These are phyloP conservation scores for Lethenteron camtschaticum DNA, from an alignment of 2,113 vertebrate species.

Conservation along the genomic window DNA sequence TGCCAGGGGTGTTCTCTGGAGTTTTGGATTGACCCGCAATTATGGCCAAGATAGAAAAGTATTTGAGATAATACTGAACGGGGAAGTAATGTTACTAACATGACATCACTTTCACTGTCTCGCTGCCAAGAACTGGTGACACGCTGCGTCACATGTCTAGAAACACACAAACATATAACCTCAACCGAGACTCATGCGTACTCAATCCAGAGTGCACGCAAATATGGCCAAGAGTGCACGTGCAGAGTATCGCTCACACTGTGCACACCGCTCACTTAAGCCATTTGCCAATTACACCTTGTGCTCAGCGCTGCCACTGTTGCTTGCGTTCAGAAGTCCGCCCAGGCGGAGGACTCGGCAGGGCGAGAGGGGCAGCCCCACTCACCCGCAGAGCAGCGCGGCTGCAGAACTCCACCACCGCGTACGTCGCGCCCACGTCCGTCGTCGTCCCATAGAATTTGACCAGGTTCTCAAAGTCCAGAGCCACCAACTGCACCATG, in stretches of 20 bases:
- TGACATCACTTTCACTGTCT: too few species aligned
- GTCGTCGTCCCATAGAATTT: constrained; percentile 95
- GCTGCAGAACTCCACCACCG: constrained; percentile 72
- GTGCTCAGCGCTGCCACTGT: too few species aligned
- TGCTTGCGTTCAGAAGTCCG: not conserved
- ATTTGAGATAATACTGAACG: too few species aligned
- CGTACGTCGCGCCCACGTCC: constrained; percentile 56
- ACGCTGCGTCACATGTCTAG: too few species aligned
- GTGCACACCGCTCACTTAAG: not conserved
- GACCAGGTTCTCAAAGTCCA: constrained; percentile 92
- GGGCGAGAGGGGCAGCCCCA: constrained; percentile 8
- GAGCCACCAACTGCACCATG: constrained; percentile 38
- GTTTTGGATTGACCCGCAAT: too few species aligned
- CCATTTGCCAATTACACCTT: too few species aligned
- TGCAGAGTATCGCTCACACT: not conserved
- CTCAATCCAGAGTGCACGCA: not conserved
- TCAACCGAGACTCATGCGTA: too few species aligned
- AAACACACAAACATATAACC: too few species aligned
- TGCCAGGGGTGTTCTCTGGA: too few species aligned
- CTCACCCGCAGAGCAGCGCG: constrained; percentile 77
- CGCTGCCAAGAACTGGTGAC: too few species aligned
- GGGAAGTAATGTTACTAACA: too few species aligned
- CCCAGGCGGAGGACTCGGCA: not conserved
- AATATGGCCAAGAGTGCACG: not conserved
- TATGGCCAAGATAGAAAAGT: too few species aligned